Conservation (phyloP, 2,888 invertebrate genomes). For the Rotaria socialis region DNA sequence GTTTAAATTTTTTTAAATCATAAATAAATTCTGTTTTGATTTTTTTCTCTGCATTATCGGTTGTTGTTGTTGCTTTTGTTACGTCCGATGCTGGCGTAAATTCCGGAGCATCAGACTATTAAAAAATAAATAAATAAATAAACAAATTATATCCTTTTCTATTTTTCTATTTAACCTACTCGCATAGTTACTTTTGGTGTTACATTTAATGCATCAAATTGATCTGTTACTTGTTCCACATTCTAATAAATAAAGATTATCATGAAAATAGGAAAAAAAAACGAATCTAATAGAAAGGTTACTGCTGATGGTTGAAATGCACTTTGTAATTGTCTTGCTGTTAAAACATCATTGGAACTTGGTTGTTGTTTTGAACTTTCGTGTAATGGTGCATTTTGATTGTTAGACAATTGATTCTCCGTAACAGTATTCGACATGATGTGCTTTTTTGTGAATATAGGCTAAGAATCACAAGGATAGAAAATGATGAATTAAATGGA, state of each 20-base stretch:
- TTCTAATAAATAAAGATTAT: neutral
- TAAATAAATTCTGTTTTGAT: constrained; percentile 16
- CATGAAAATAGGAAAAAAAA: neutral
- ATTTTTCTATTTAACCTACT: neutral
- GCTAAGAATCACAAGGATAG: neutral
- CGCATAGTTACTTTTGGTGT: neutral
- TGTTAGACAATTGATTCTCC: neutral
- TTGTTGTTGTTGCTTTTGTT: neutral
- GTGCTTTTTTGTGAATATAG: neutral
- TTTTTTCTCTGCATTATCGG: neutral
- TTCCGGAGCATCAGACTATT: neutral
- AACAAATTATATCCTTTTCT: neutral
- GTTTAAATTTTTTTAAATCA: neutral
- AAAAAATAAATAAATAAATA: neutral
- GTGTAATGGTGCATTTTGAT: neutral
- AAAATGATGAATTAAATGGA: constrained; percentile 1
- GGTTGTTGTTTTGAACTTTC: neutral
- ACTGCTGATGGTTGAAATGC: neutral
- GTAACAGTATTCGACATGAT: neutral
- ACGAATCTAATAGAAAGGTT: neutral
- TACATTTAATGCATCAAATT: neutral
- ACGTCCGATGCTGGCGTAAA: constrained; percentile 5
- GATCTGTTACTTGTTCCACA: neutral
- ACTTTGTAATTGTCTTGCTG: neutral
- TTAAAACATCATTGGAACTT: neutral